These are phyloP conservation scores for Parauchenoglanis punctatus DNA, from an alignment of 2,797 vertebrate genomes.

Conservation along the genomic window DNA sequence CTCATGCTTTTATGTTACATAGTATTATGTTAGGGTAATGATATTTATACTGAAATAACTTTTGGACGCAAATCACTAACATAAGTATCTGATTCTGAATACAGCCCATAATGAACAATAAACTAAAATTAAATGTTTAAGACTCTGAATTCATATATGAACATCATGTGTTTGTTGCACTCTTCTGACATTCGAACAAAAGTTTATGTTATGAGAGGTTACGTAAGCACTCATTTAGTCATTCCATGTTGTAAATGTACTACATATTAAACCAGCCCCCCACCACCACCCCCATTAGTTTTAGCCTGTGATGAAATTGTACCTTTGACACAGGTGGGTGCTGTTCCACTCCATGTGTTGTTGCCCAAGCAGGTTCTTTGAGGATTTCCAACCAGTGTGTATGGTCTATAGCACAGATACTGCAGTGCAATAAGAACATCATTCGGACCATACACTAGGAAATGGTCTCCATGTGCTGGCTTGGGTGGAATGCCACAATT, in stretches of 20 bases:
- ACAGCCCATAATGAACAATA: neutral
- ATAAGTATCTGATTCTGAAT: neutral
- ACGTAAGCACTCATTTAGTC: neutral
- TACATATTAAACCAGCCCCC: neutral
- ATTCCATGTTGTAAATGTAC: neutral
- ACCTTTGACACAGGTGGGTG: slow-evolving; percentile 92
- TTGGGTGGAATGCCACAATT: slow-evolving; percentile 83
- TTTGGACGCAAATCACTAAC: neutral
- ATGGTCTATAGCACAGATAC: slow-evolving; percentile 90
- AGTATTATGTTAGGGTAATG: neutral
- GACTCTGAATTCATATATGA: neutral
- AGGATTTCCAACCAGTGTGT: slow-evolving; percentile 85
- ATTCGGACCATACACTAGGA: slow-evolving; percentile 85
- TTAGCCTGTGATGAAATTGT: slow-evolving; percentile 27
- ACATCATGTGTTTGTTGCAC: neutral
- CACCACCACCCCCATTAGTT: neutral
- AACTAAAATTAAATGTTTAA: neutral
- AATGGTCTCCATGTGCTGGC: slow-evolving; percentile 87
- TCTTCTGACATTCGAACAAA: neutral
- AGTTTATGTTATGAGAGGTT: neutral
- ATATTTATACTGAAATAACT: neutral
- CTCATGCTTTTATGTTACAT: neutral
- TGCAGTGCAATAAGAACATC: slow-evolving; percentile 85
- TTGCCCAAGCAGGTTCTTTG: slow-evolving; percentile 87
- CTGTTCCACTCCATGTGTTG: slow-evolving; percentile 89